These are phyloP conservation scores for Trachemys scripta DNA, from an alignment of 2,113 vertebrate species.

Conservation along the genomic window DNA sequence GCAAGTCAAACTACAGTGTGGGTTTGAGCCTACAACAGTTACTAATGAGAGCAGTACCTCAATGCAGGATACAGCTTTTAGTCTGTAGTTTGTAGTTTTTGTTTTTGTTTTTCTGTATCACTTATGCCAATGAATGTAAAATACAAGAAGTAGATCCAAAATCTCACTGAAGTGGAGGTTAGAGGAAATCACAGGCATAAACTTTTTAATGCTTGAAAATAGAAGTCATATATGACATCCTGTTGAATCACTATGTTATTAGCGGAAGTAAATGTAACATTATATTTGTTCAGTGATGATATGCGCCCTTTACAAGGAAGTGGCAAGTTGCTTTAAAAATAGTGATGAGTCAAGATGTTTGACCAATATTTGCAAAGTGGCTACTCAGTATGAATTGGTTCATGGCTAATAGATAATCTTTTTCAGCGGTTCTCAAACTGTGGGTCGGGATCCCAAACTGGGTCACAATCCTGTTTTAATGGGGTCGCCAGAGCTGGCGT, in stretches of 20 bases:
- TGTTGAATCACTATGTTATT: neutral
- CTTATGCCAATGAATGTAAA: neutral
- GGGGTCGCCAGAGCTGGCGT: no score
- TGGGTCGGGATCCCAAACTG: no score
- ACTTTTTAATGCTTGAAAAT: neutral
- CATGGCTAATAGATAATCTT: neutral
- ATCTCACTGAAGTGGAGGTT: rapidly evolving
- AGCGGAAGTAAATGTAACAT: neutral
- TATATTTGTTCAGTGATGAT: neutral
- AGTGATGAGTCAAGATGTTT: neutral
- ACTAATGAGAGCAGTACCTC: neutral
- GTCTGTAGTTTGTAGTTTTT: neutral
- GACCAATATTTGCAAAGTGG: neutral
- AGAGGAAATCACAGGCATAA: neutral
- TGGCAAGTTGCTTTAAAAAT: neutral
- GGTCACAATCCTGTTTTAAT: no score
- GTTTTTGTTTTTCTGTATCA: neutral
- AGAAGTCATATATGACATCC: neutral
- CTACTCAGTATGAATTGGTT: neutral
- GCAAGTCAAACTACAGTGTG: neutral
- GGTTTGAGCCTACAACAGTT: neutral
- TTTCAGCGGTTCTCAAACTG: neutral
- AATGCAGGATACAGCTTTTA: neutral
- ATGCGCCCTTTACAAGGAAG: neutral
- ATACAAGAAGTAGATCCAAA: neutral